Base-by-base conservation (phyloP, 35 echinoderm and acorn worm genomes). In the Patiria miniata region DNA sequence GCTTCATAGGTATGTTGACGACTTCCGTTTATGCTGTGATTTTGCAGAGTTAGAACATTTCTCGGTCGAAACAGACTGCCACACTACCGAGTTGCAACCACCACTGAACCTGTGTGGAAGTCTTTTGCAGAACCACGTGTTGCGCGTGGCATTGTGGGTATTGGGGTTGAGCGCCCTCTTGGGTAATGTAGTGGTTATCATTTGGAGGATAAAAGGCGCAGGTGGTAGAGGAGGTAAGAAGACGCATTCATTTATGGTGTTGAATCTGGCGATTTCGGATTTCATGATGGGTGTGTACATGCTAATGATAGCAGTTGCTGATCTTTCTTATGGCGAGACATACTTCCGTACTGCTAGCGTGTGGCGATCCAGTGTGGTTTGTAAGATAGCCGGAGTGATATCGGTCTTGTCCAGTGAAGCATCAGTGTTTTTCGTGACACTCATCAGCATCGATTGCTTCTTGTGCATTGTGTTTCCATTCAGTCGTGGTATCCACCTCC, bases 201-300 rank as follows among this genome's bases (percentile, higher is more conserved):
- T 69, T 16, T 92, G 78, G 73, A 47, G 90, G 22, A 6, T 77
- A 14, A 78, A 78, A 29, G 26, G 32, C 16, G 52, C 51, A 33
- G 39, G 29, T 39, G 77, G 39, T 55, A 17, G 40, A 37, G n/a
- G n/a, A n/a, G 1, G 21, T 6, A 65, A 56, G 10, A 56, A 16
- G 16, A 77, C 68, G 54, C 52, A 47, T 28, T 36, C 28, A 5
- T 60, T 87, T 9, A 78, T 88, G 12, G 87, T 93, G 28, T 68
- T 55, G 30, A 93, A 93, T 33, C 51, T 93, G 38, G 84, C 91
- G 6, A 18, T 93, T 37, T 81, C 85, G 9, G 91, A 93, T 37
- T 81, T 87, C 40, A 19, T 93, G 52, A 93, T 93, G 91, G 91
- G 91, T 39, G 10, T 87, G 29, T 93, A 93, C 38, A 87, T 93